These are phyloP conservation scores for Macropis europaea DNA, from an alignment of 2,888 invertebrate genomes.

Conservation along the genomic window DNA sequence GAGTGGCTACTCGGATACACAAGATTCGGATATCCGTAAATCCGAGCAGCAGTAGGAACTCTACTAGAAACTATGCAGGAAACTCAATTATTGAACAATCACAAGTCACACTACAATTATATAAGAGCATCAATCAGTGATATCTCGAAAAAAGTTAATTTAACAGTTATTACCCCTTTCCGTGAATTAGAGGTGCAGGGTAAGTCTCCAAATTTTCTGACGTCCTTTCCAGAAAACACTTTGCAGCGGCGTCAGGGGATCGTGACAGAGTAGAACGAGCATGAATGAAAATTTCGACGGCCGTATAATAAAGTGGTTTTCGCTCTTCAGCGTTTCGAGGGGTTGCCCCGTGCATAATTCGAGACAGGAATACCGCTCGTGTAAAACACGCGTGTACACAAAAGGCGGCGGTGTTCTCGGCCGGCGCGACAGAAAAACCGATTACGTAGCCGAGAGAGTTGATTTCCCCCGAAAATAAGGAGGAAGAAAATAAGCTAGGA, in stretches of 20 bases:
- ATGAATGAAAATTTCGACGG: constrained; percentile 62
- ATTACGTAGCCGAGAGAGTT: constrained; percentile 36
- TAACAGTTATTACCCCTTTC: too few relatives aligned
- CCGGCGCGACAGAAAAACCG: constrained; percentile 42
- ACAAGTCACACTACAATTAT: too few relatives aligned
- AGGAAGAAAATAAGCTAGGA: constrained; percentile 43
- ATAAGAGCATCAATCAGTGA: too few relatives aligned
- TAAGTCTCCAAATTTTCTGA: too few relatives aligned
- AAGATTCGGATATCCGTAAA: too few relatives aligned
- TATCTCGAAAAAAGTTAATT: too few relatives aligned
- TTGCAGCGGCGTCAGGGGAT: constrained; percentile 2
- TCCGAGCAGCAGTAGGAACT: too few relatives aligned
- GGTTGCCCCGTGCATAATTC: constrained; percentile 66
- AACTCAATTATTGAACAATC: too few relatives aligned
- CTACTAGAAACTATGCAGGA: too few relatives aligned
- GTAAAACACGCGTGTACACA: constrained; percentile 55
- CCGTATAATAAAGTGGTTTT: constrained; percentile 58
- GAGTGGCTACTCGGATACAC: too few relatives aligned
- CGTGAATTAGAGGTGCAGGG: too few relatives aligned
- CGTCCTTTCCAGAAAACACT: too few relatives aligned
- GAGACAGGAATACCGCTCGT: constrained; percentile 59
- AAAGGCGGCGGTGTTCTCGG: constrained; percentile 10
- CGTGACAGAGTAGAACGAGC: constrained; percentile 49
- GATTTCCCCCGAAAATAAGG: constrained; percentile 48
- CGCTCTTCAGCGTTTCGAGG: constrained; percentile 55